phyloP scores from a whole-genome alignment of 2,888 invertebrate genomes.

The Esperia sulphurella region DNA sequence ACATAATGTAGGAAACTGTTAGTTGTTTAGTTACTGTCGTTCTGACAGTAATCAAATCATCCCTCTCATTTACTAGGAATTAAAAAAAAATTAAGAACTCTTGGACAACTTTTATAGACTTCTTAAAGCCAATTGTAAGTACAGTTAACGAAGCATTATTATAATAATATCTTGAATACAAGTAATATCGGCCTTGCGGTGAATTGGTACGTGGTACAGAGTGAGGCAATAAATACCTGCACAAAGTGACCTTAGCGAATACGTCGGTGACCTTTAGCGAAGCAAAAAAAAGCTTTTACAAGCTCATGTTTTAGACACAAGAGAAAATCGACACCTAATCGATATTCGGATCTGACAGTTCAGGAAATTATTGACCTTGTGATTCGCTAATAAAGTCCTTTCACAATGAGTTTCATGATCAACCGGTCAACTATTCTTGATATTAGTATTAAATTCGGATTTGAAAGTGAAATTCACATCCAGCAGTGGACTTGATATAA shows the following conservation, averaged over 20 bases:
- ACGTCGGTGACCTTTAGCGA: slow-evolving; percentile 58
- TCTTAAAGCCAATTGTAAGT: neutral
- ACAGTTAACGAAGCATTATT: slow-evolving; percentile 35
- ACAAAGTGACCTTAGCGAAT: slow-evolving; percentile 69
- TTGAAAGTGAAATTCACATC: no score
- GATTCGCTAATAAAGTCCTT: no score
- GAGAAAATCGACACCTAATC: slow-evolving; percentile 10
- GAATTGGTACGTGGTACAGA: slow-evolving; percentile 58
- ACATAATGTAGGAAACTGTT: no score
- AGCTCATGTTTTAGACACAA: slow-evolving; percentile 36
- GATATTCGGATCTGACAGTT: no score
- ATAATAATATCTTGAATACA: slow-evolving; percentile 37
- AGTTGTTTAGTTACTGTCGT: no score
- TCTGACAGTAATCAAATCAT: no score
- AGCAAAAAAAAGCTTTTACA: slow-evolving; percentile 55
- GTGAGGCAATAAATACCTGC: slow-evolving; percentile 68
- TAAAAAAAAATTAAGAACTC: neutral
- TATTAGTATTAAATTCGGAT: neutral
- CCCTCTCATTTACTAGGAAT: neutral
- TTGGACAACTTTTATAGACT: neutral
- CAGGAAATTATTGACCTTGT: no score
- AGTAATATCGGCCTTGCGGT: slow-evolving; percentile 66
- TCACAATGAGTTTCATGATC: no score
- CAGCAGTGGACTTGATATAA: no score
- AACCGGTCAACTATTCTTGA: no score